Evolutionary conservation across 2,113 vertebrate genomes (phyloP), one percentile per base, ranked within the genome.

Genomic region (Aplodontia rufa): DNA sequence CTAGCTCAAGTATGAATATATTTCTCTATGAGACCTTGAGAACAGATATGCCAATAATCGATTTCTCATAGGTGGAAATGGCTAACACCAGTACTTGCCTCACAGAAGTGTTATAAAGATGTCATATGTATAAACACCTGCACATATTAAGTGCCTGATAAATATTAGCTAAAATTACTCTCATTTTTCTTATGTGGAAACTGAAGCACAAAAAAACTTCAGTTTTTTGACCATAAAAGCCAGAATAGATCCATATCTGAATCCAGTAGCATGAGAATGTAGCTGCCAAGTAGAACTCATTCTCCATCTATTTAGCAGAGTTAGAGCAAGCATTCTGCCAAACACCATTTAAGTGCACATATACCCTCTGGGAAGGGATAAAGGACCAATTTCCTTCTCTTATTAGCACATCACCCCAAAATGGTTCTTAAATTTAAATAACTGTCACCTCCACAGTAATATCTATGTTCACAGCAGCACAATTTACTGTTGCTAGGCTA

Each of bases 231-330:
- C 78, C 14, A 49, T 75, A 86, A 76, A 10, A 69, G 22, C 19
- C 66, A 37, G 58, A 76, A 71, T 55, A 81, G 37, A 76, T 86
- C 30, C 6, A 71, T 35, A 83, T 75, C 22, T 72, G 60, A 76
- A 92, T 72, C 11, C 55, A 86, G 42, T 82, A 86, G 24, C 78
- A 45, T 85, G 51, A 92, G 74, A 95, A 72, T 1, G 28, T 22
- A 92, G 69, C 10, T 3, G 86, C 30, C 42, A 7, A 66, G 24
- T 20, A 89, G 8, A 62, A 60, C 6, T 86, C 64, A 60, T 88
- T 95, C 37, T 84, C 93, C 60, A 66, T 66, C 74, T 94, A n/a
- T 90, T 82, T 74, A 94, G 24, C 45, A 78, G 45, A 86, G 19
- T 32, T 66, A 58, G 26, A 60, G 80, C 80, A 76, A 75, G 24